Conservation (phyloP, 1,140 invertebrate species). For the Limonius californicus region DNA sequence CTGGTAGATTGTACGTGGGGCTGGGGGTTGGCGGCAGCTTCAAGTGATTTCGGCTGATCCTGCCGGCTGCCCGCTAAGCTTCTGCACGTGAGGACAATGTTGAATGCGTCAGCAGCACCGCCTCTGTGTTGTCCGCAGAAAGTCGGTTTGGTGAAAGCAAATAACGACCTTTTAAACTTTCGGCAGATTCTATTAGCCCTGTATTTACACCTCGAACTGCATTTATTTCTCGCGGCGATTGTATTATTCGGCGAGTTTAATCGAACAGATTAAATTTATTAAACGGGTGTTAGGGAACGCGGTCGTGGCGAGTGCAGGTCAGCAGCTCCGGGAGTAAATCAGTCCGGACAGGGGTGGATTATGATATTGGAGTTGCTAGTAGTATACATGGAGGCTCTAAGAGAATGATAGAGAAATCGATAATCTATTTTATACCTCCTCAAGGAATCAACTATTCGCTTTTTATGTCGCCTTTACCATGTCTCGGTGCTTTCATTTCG, state of each 20-base stretch:
- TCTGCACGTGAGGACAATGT: slow-evolving; percentile 24
- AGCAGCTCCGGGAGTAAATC: slow-evolving; percentile 19
- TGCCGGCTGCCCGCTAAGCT: background rate
- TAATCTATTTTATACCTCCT: background rate
- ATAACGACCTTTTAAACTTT: slow-evolving; percentile 3
- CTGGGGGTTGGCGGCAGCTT: background rate
- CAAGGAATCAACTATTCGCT: background rate
- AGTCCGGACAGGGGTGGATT: slow-evolving; percentile 18
- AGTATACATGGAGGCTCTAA: too few relatives aligned
- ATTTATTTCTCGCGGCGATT: background rate
- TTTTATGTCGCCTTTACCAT: background rate
- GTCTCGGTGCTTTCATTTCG: background rate
- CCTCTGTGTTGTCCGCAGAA: slow-evolving; percentile 18
- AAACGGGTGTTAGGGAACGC: background rate
- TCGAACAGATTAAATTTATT: background rate
- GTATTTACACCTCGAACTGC: background rate
- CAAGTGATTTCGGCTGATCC: slow-evolving; percentile 13
- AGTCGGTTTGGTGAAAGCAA: background rate
- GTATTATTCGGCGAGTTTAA: background rate
- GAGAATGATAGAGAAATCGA: too few relatives aligned
- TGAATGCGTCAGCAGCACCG: slow-evolving; percentile 22
- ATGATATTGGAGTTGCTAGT: slow-evolving; percentile 9
- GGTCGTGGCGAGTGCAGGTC: slow-evolving; percentile 2
- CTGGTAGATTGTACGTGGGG: too few relatives aligned
- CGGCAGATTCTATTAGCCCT: background rate